Base-by-base conservation (phyloP, 2,113 vertebrate genomes). In the Excalfactoria chinensis region DNA sequence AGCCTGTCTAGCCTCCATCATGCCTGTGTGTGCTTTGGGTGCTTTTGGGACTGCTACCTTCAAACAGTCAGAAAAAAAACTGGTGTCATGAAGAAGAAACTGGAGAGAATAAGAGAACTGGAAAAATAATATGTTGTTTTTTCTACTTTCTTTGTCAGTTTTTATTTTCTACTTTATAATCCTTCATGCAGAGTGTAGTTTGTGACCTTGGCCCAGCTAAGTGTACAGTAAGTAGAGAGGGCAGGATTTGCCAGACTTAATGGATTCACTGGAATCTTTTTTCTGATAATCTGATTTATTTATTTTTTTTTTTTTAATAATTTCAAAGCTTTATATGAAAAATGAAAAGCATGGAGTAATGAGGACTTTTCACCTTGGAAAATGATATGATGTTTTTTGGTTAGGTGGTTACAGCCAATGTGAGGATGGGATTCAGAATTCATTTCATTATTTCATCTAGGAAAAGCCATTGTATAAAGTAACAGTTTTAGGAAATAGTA, bases 151-250 rank as follows among this genome's bases (percentile, higher is more conserved):
- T 93, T 70, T 77, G 66, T 28, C 66, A 41, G 49, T 22, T 18
- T 63, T 63, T 63, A 51, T 40, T 40, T 58, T 58, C 37, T 75
- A 56, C 18, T 56, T 21, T 68, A 32, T 64, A 74, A 26, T 28
- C 0, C 0, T 46, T 86, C 35, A 11, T 4, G 4, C 9, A 14
- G 6, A 71, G 22, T 30, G 5, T 2, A 0, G 2, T 60, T 86
- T 68, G 56, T 86, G 53, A 78, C 32, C 25, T 84, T 1, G 1
- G 20, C 41, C 30, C 75, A 2, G 5, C 5, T 41, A 28, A 0
- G 0, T 22, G 19, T 59, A 17, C 6, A 19, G 12, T 70, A 22
- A n/a, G 8, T 63, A 56, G 9, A 22, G 14, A 49, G 40, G 89
- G 46, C 37, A 89, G 30, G 32, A 64, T 58, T 12, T 84, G 34